Percentiles rank a stretch among this genome's conserved stretches.
Evolutionary conservation across 2,888 invertebrate genomes (phyloP).

Genomic region (Operophtera brumata): DNA sequence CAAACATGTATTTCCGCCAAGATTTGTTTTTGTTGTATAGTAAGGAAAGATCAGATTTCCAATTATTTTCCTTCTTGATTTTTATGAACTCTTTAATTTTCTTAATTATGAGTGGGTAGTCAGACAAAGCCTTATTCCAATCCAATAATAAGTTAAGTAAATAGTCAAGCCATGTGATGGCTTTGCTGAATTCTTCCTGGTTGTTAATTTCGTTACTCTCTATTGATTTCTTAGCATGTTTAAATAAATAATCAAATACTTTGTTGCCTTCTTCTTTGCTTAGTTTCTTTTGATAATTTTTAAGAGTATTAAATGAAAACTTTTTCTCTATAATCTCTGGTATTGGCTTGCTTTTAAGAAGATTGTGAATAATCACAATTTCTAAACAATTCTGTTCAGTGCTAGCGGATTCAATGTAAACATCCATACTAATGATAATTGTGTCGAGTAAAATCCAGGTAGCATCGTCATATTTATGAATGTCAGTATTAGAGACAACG

Average conservation of each 20-base stretch:
- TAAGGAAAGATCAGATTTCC: constrained; percentile 40
- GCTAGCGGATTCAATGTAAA: constrained; percentile 43
- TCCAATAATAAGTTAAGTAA: constrained; percentile 46
- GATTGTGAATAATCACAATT: constrained; percentile 46
- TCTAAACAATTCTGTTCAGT: constrained; percentile 41
- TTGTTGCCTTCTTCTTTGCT: constrained; percentile 44
- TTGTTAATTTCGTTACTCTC: constrained; percentile 31
- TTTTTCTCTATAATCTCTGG: constrained; percentile 48
- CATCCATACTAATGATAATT: constrained; percentile 49
- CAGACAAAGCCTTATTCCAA: constrained; percentile 51
- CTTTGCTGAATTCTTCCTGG: constrained; percentile 36
- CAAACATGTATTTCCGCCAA: constrained; percentile 58
- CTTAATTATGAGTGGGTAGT: constrained; percentile 47
- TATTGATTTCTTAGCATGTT: constrained; percentile 36
- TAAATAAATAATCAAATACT: constrained; percentile 53
- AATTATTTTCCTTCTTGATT: constrained; percentile 45
- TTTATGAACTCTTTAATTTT: constrained; percentile 49
- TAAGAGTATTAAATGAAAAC: constrained; percentile 44
- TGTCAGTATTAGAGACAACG: constrained; percentile 40
- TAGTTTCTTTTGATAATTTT: constrained; percentile 39
- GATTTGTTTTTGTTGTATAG: constrained; percentile 59
- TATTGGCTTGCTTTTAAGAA: constrained; percentile 42
- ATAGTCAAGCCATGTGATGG: constrained; percentile 31
- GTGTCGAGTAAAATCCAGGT: constrained; percentile 56
- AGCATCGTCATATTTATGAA: constrained; percentile 44